Evolutionary conservation across 2,113 vertebrate genomes (phyloP), one percentile per base, ranked within the genome.

Genomic region (Procavia capensis): DNA sequence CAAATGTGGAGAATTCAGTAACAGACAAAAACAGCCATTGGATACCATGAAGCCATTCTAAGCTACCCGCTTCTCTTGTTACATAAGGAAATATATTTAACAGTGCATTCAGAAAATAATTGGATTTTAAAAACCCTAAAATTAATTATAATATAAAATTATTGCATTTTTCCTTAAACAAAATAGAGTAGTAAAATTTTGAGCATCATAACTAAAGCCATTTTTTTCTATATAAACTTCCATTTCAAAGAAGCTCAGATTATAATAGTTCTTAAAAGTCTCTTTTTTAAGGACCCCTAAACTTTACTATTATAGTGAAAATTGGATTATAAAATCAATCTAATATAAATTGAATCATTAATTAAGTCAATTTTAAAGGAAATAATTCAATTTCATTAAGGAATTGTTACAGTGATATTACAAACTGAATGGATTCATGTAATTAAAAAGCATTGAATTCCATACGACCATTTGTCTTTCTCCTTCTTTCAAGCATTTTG

Each of bases 341-440:
- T 95, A 93, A 97, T 86, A 92, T 94, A 98, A 98, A 94, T 43
- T 88, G 95, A 98, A 98, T 98, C 92, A 98, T 98, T 98, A 98
- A 98, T 98, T 98, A 98, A 98, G 97, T 96, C 97, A 98, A 97
- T 93, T 97, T 97, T 76, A 92, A 98, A 96, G 90, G 97, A 97
- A 98, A 98, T 96, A 95, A 97, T 97, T 98, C 1, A 94, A 94
- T 98, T 98, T 97, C 78, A 92, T 98, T 98, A 91, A 97, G 96
- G 96, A 95, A 97, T 94, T 84, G 70, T 95, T 97, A 97, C 92
- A 94, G 19, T 43, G 84, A 45, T 97, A 97, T 94, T 97, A 93
- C 93, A 97, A 95, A 97, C 90, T 93, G 88, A 98, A 98, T 96
- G 88, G 76, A 86, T 97, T 96, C 0, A 0, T 95, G 88, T 95